A percentile compares a stretch with the other conserved stretches of the same genome.
phyloP scores from a whole-genome alignment of 1,140 invertebrate genomes.

The Platyscapa corneri region DNA sequence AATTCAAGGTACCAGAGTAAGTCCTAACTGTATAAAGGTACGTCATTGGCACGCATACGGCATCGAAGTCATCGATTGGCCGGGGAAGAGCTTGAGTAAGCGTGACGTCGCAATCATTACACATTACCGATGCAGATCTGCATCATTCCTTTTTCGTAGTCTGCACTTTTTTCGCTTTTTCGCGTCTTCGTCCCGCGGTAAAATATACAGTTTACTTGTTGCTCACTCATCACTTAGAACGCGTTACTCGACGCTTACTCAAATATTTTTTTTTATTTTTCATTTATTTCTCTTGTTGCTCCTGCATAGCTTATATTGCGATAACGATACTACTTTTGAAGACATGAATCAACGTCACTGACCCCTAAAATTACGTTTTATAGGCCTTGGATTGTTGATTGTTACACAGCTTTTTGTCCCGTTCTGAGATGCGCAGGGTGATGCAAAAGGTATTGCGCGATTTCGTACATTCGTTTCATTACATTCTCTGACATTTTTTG shows the following conservation, averaged over 20 bases:
- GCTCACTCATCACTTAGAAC: not conserved
- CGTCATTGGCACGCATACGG: constrained; percentile 54
- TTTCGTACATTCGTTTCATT: constrained; percentile 52
- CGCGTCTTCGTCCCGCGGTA: too few relatives aligned
- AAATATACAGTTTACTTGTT: not conserved
- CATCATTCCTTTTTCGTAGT: not conserved
- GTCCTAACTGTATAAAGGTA: constrained; percentile 51
- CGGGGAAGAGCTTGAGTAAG: constrained; percentile 48
- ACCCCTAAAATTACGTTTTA: constrained; percentile 56
- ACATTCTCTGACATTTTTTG: not conserved
- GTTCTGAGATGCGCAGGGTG: constrained; percentile 24
- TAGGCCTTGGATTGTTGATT: constrained; percentile 66
- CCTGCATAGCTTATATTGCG: constrained; percentile 52
- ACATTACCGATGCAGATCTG: not conserved
- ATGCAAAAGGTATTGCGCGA: constrained; percentile 52
- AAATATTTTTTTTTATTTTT: constrained; percentile 33
- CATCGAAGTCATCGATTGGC: constrained; percentile 53
- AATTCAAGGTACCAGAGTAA: constrained; percentile 49
- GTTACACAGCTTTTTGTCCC: constrained; percentile 52
- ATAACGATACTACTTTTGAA: constrained; percentile 56
- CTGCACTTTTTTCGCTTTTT: not conserved
- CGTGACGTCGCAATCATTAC: not conserved
- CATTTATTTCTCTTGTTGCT: constrained; percentile 46
- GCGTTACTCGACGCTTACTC: constrained; percentile 32
- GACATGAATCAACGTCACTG: constrained; percentile 59